Base-by-base conservation (phyloP, 2,113 vertebrate species). In the Xenus cinereus region DNA sequence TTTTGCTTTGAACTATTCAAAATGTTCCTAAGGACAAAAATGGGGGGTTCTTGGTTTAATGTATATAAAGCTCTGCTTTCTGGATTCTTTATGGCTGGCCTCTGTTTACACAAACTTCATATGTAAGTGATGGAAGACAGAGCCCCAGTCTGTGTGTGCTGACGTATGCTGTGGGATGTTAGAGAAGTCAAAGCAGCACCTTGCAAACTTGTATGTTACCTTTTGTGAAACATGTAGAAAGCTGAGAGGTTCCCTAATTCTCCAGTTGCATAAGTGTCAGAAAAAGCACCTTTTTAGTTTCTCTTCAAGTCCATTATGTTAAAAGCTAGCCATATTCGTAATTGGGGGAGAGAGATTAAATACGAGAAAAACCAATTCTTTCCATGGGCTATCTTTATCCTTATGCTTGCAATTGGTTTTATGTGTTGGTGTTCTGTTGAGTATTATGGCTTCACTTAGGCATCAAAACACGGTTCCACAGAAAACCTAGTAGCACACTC, bases 341-440 rank as follows among this genome's bases (percentile, higher is more conserved):
- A 97, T 69, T 77, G n/a, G 78, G 77, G 75, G 57, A 81, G 82
- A 96, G 84, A 92, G 93, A 96, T 95, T 79, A 96, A 90, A 85
- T 59, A 68, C 14, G 13, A 64, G 88, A 89, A 95, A 83, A 80
- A 95, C 51, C 79, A 87, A 32, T 75, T 32, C 67, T 93, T 97
- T 96, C 74, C 69, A 81, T 86, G 89, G 37, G 35, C 77, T 95
- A 35, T 84, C 76, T 93, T 91, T 85, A 95, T 93, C 46, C 39
- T 90, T 69, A 51, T 68, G 54, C 90, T 96, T 97, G 94, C 73
- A 79, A 5, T 59, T 28, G 16, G 48, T 75, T 97, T 95, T 94
- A 57, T 85, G 74, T 95, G 87, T 95, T 85, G 15, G 84, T 95
- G 60, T 93, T 94, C 86, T 87, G 53, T 96, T 96, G 90, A 93